Base-by-base conservation (phyloP, 2,797 vertebrate genomes). In the Molossus molossus region DNA sequence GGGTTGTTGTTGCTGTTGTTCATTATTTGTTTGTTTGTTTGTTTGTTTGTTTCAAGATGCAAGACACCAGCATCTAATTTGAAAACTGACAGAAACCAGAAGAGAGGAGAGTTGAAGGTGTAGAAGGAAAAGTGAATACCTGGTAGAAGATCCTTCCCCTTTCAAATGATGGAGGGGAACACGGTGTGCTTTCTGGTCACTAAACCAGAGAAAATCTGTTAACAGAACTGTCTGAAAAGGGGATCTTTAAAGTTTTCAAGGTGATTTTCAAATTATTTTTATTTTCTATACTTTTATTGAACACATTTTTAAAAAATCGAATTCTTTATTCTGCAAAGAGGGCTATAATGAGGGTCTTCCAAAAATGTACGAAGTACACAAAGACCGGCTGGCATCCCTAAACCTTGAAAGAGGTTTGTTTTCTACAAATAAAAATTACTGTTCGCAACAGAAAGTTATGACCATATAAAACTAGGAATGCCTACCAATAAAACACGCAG, bases 401-500 rank as follows among this genome's bases (percentile, higher is more conserved):
- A 84, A 79, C 5, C 53, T 65, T 94, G 33, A 91, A 89, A 96
- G 25, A 84, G 9, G 73, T 82, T 83, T 62, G 15, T 79, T 94
- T 96, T 73, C 58, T 87, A 83, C n/a, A 64, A 67, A 87, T 73
- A 94, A 96, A 96, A 97, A 94, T 73, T 55, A 83, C 23, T 84
- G 23, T 85, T 89, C 90, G 57, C 53, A 92, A 53, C 0, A 77
- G 29, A 87, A 94, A 96, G 17, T 8, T 73, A 18, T 27, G 29
- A 72, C 45, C 48, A 83, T 40, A 12, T 75, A 89, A 94, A 92
- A 90, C 12, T 69, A 50, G 67, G 45, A 85, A 81, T 48, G 13
- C 37, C 62, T 65, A 45, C 72, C 15, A 29, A 37, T 77, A 73
- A 82, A 72, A 96, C 89, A 83, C 18, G 33, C 6, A 93, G 70